phyloP scores from a whole-genome alignment of 1,140 invertebrate species.

The Nasonia vitripennis region DNA sequence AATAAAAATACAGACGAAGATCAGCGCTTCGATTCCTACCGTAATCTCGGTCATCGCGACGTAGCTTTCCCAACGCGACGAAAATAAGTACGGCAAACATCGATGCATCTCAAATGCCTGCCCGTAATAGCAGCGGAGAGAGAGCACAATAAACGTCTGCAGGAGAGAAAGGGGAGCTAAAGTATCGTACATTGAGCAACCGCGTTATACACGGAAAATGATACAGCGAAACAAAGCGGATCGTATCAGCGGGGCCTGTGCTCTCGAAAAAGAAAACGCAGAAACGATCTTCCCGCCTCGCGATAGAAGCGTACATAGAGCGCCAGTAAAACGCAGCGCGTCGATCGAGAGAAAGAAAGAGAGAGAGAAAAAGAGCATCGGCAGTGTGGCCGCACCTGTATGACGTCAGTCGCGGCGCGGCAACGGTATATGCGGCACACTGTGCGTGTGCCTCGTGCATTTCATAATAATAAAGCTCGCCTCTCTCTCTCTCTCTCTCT shows the following conservation, averaged over 20 bases:
- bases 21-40: no score
- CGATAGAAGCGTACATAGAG: background rate
- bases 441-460: constrained; percentile 1
- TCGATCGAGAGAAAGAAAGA: background rate
- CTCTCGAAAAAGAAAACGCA: background rate
- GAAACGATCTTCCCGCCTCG: background rate
- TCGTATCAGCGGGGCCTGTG: background rate
- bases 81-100: no score
- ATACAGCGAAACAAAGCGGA: constrained; percentile 8
- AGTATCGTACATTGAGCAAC: no score
- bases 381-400: constrained; percentile 26
- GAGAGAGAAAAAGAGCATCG: background rate
- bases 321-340: background rate
- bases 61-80: no score
- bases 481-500: no score
- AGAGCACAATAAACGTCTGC: no score
- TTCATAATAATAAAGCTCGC: constrained; percentile 34
- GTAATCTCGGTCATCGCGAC: no score
- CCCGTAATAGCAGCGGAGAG: no score
- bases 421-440: constrained; percentile 19
- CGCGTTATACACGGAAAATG: background rate
- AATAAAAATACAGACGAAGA: no score
- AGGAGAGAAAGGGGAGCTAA: background rate
- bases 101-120: no score
- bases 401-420: constrained; percentile 39